These are phyloP conservation scores for Drosophila erecta DNA, from an alignment of 1,140 invertebrate species.

Conservation along the genomic window DNA sequence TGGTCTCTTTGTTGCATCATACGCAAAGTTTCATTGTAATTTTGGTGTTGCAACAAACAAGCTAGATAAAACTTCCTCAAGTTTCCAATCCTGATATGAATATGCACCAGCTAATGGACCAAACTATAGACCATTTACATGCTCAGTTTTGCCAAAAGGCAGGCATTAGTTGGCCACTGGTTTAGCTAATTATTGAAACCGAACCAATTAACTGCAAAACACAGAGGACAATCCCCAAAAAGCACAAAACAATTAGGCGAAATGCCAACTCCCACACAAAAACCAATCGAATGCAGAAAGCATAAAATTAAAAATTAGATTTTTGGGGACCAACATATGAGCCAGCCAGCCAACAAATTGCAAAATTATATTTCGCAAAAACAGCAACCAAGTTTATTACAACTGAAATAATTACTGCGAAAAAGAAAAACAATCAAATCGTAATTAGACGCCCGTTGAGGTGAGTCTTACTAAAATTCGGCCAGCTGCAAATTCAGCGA, in stretches of 20 bases:
- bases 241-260: conserved; percentile 47
- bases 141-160: not conserved
- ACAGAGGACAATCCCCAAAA: conserved; percentile 19
- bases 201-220: conserved; percentile 46
- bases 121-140: conserved; percentile 14
- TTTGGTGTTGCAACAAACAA: not conserved
- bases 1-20: not conserved
- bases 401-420: conserved; percentile 78
- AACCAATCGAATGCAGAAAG: conserved; percentile 27
- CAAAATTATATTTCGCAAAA: conserved; percentile 69
- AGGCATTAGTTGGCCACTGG: conserved; percentile 25
- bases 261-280: conserved; percentile 23
- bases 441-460: conserved; percentile 61
- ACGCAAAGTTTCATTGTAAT: not conserved
- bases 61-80: not conserved
- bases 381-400: conserved; percentile 72
- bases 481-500: conserved; percentile 31
- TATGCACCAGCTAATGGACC: not conserved
- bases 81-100: not conserved
- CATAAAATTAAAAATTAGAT: conserved; percentile 60
- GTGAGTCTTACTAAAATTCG: conserved; percentile 4
- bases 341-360: conserved; percentile 48
- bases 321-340: conserved; percentile 44
- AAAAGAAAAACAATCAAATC: conserved; percentile 78
- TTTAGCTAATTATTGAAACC: conserved; percentile 43